phyloP scores from a whole-genome alignment of 2,888 invertebrate genomes.

The Neoaliturus tenellus region DNA sequence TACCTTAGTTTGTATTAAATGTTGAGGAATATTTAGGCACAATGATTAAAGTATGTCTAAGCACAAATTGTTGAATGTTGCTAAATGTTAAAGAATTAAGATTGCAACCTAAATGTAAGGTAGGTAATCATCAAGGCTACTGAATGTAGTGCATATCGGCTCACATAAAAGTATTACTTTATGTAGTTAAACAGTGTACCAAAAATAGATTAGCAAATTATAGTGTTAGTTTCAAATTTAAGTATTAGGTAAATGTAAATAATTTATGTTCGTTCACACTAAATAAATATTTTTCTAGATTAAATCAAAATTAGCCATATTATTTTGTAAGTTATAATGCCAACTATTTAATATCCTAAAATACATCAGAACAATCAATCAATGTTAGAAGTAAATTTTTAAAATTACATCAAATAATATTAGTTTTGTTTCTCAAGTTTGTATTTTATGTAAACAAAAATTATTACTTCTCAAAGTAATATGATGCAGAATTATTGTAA shows the following conservation, averaged over 20 bases:
- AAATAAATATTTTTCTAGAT: too few relatives aligned
- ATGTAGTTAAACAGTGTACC: neutral
- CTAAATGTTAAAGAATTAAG: neutral
- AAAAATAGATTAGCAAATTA: slow-evolving; percentile 7
- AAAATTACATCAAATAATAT: too few relatives aligned
- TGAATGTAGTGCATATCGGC: slow-evolving; percentile 1
- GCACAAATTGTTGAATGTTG: neutral
- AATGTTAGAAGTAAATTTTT: too few relatives aligned
- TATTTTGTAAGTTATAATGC: too few relatives aligned
- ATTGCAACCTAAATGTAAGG: neutral
- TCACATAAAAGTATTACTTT: slow-evolving; percentile 18
- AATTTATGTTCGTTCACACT: neutral
- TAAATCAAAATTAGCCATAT: too few relatives aligned
- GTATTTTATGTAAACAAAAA: too few relatives aligned
- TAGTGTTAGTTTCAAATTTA: neutral
- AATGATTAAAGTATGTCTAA: neutral
- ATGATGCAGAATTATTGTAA: neutral
- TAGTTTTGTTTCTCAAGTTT: too few relatives aligned
- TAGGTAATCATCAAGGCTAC: neutral
- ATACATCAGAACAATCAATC: too few relatives aligned
- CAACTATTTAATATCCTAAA: too few relatives aligned
- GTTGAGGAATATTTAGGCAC: neutral
- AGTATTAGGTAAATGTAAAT: neutral
- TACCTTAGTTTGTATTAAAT: neutral
- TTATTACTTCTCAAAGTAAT: too few relatives aligned